Evolutionary conservation across 2,888 invertebrate genomes (phyloP), one percentile per base, ranked within the genome.

Genomic region (Caenorhabditis macrosperma): DNA sequence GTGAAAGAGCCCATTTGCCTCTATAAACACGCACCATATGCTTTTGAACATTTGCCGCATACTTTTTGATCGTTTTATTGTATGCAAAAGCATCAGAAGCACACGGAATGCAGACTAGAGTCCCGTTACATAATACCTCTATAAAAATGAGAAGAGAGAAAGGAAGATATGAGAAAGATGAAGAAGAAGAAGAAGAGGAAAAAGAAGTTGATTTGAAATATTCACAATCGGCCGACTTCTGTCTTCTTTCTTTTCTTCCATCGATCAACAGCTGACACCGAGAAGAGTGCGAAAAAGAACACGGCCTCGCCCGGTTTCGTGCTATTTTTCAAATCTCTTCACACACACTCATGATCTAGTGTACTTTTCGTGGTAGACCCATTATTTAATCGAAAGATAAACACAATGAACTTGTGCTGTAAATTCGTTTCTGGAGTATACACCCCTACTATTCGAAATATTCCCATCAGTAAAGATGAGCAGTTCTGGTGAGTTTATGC

Each of bases 401-500:
- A 46, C 60, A 55, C 17, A 20, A 79, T 80, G 80, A 75, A 80
- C 44, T 44, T 80, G 28, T 80, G 80, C 55, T 80, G 80, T 41
- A 80, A 80, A 48, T 46, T 80, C 30, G 75, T 75, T 0, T 64
- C 80, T 17, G 80, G 80, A 28, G 75, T 80, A 24, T 80, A 80
- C 52, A 71, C 80, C 12, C 80, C 75, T 41, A 69, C 81, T 59
- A 79, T 84, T 64, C 74, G 78, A 41, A 35, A 61, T 38, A 86
- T 88, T 77, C 85, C 85, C 2, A 81, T 88, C 44, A 84, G 86
- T 78, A 84, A 87, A 76, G 88, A 88, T 83, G 88, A 88, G 66
- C 69, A 83, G 46, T 82, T 78, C 44, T 87, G 88, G 88, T 87
- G 52, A 69, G 75, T 78, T 30, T 30, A 30, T n/a, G n/a, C n/a